These are phyloP conservation scores for Phalacrocorax carbo DNA, from an alignment of 2,113 vertebrate genomes.

Conservation along the genomic window DNA sequence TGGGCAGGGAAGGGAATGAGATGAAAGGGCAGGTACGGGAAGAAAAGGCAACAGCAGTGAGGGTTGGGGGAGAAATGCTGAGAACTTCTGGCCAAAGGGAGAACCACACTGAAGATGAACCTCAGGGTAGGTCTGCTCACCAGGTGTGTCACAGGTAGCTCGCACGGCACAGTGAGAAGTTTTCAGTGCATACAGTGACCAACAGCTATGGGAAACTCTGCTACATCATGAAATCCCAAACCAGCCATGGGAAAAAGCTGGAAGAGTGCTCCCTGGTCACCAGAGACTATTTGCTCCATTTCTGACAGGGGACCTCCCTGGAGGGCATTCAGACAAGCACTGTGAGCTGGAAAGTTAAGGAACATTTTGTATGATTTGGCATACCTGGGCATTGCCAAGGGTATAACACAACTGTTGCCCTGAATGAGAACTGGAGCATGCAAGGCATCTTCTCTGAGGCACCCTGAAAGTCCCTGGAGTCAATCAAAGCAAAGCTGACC, in stretches of 20 bases:
- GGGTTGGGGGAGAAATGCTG: not conserved
- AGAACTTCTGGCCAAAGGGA: not conserved
- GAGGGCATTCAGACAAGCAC: not conserved
- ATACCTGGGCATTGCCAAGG: not conserved
- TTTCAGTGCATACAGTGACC: not conserved
- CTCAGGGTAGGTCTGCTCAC: not conserved
- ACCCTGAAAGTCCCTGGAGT: not conserved
- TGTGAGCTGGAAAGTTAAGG: not conserved
- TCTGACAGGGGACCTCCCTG: not conserved
- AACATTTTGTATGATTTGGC: not conserved
- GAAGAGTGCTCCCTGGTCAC: not conserved
- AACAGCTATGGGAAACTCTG: not conserved
- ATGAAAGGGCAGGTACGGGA: not conserved
- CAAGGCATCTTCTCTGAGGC: not conserved
- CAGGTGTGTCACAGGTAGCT: not conserved
- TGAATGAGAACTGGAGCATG: not conserved
- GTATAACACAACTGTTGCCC: not conserved
- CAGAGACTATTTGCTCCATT: not conserved
- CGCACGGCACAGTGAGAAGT: accelerated
- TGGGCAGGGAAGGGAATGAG: not conserved
- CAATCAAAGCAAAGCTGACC: not conserved
- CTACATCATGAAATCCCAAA: not conserved
- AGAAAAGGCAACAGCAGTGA: not conserved
- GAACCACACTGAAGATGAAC: not conserved
- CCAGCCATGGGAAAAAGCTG: not conserved